Percentiles rank a stretch among this genome's conserved stretches.
phyloP scores from a whole-genome alignment of 2,888 invertebrate genomes.

The Tiliacea aurago region DNA sequence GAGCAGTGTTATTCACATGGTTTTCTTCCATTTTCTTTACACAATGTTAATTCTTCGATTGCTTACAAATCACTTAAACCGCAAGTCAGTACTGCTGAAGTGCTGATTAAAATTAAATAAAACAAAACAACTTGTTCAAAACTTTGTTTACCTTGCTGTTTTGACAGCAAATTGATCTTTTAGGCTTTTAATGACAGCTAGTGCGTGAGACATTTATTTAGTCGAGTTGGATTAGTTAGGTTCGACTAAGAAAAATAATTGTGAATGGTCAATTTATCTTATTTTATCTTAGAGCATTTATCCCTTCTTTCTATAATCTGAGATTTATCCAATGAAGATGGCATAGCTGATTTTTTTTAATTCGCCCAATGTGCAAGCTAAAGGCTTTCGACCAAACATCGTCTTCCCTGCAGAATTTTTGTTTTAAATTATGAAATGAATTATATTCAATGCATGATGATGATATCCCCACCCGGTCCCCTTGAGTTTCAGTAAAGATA shows the following conservation, averaged over 20 bases:
- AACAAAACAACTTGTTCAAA: conserved; percentile 13
- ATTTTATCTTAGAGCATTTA: too few species aligned
- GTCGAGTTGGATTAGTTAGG: conserved; percentile 1
- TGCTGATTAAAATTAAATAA: conserved; percentile 18
- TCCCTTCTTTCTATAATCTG: too few species aligned
- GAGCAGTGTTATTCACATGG: conserved; percentile 80
- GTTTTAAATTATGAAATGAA: too few species aligned
- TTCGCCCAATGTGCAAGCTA: too few species aligned
- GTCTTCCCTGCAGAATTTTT: too few species aligned
- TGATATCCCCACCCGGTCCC: too few species aligned
- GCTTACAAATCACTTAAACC: neutral
- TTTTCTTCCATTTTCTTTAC: conserved; percentile 76
- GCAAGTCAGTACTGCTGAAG: conserved; percentile 12
- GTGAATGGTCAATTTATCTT: too few species aligned
- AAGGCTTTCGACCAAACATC: too few species aligned
- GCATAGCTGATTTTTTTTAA: too few species aligned
- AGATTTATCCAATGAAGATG: too few species aligned
- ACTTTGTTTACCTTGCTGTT: conserved; percentile 38
- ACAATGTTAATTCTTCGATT: neutral
- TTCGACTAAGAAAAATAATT: neutral
- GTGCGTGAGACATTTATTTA: neutral
- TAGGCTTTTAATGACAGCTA: conserved; percentile 17
- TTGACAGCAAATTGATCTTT: conserved; percentile 30
- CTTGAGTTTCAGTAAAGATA: too few species aligned
- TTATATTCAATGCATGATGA: too few species aligned